Conservation (phyloP, 1,140 invertebrate genomes). For the Drosophila tsacasi region DNA sequence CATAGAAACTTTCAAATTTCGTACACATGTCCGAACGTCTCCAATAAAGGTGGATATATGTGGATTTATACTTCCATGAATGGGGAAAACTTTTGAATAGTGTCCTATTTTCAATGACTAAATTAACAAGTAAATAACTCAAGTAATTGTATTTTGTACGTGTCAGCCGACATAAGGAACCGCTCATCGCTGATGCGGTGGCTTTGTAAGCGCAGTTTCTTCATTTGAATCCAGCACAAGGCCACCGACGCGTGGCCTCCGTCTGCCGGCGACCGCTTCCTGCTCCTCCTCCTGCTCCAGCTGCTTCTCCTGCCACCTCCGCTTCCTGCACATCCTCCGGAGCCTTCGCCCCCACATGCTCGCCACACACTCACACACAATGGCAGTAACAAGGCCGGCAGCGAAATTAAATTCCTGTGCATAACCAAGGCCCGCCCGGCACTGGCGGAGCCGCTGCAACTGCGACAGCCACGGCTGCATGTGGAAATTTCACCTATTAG, state of each 20-base stretch:
- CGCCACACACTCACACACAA: slow-evolving; percentile 40
- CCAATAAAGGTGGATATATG: background rate
- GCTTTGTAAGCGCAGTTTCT: slow-evolving; percentile 64
- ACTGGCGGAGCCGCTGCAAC: slow-evolving; percentile 31
- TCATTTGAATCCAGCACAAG: slow-evolving; percentile 81
- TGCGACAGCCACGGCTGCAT: slow-evolving; percentile 24
- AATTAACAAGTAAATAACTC: background rate
- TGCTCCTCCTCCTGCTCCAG: slow-evolving; percentile 4
- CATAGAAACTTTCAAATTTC: background rate
- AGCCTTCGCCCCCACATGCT: slow-evolving; percentile 8
- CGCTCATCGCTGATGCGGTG: slow-evolving; percentile 17
- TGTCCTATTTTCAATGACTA: background rate
- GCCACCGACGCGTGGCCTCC: slow-evolving; percentile 56
- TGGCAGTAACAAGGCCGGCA: slow-evolving; percentile 72
- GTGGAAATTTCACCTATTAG: slow-evolving; percentile 77
- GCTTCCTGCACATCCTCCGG: slow-evolving; percentile 7
- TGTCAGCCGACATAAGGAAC: slow-evolving; percentile 7
- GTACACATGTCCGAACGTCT: background rate
- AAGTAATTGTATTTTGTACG: background rate
- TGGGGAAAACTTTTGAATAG: no score
- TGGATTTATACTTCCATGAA: background rate
- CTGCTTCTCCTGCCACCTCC: background rate
- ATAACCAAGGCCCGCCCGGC: slow-evolving; percentile 64
- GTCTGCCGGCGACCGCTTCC: slow-evolving; percentile 35
- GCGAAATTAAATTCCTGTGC: slow-evolving; percentile 82